Evolutionary conservation across 2,113 vertebrate genomes (phyloP).

Genomic region (Cebidichthys violaceus): DNA sequence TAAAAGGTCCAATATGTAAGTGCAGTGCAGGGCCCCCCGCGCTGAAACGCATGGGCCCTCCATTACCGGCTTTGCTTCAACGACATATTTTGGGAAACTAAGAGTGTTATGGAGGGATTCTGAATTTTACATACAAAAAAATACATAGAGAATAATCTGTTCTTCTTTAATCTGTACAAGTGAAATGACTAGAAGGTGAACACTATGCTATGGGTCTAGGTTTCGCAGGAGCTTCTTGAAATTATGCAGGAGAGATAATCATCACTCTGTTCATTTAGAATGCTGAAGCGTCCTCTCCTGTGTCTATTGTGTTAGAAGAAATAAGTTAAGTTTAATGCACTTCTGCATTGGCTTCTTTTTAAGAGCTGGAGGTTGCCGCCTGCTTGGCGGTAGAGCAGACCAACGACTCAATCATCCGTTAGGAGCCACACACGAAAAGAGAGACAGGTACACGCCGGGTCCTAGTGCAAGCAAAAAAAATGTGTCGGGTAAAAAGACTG

Average conservation of each 20-base stretch:
- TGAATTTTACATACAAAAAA: neutral
- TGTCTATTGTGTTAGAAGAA: neutral
- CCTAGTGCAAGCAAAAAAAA: neutral
- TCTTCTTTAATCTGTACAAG: neutral
- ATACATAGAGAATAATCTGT: neutral
- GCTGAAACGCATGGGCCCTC: slow-evolving; percentile 1
- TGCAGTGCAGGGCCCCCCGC: slow-evolving; percentile 11
- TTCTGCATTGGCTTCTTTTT: neutral
- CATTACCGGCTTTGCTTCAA: slow-evolving; percentile 2
- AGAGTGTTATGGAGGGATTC: neutral
- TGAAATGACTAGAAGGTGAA: neutral
- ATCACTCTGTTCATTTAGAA: neutral
- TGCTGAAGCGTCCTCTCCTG: neutral
- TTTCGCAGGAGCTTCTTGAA: neutral
- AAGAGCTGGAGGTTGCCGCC: neutral
- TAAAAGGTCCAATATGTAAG: slow-evolving; percentile 50
- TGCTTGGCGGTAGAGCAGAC: neutral
- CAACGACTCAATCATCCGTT: neutral
- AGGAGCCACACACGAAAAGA: neutral
- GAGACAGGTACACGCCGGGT: neutral
- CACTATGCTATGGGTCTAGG: neutral
- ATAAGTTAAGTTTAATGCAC: neutral
- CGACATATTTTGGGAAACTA: slow-evolving; percentile 18
- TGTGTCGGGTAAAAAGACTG: neutral
- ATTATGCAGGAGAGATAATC: neutral